These are phyloP conservation scores for Cyanocitta stelleri DNA, from an alignment of 2,113 vertebrate species.

Conservation along the genomic window DNA sequence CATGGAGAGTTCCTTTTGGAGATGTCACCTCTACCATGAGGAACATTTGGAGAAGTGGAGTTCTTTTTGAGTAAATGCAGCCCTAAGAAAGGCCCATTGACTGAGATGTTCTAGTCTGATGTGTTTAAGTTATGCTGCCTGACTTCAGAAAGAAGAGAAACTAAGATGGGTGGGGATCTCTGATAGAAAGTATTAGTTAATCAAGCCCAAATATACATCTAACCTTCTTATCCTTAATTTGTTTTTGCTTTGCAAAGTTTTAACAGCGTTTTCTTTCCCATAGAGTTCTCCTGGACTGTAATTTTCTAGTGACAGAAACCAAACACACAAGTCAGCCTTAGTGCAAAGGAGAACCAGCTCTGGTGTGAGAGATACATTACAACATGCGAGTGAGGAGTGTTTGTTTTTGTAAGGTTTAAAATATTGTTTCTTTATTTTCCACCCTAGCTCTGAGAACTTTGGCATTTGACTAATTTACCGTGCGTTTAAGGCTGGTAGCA, in stretches of 20 bases:
- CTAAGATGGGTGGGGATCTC: neutral
- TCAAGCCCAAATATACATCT: conserved; percentile 15
- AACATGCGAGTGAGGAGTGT: conserved; percentile 50
- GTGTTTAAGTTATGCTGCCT: neutral
- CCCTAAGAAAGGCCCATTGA: conserved; percentile 11
- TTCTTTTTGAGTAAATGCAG: neutral
- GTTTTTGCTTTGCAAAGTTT: conserved; percentile 40
- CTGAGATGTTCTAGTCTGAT: neutral
- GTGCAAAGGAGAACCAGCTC: conserved; percentile 3
- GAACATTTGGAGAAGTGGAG: neutral
- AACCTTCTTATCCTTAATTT: conserved; percentile 27
- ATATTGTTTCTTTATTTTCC: conserved; percentile 73
- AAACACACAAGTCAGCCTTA: conserved; percentile 19
- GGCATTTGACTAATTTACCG: conserved; percentile 76
- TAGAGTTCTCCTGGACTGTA: conserved; percentile 15
- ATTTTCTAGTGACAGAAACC: conserved; percentile 62
- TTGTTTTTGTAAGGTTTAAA: conserved; percentile 72
- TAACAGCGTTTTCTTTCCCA: conserved; percentile 39
- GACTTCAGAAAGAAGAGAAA: conserved; percentile 24
- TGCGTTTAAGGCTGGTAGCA: conserved; percentile 78
- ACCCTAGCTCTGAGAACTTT: conserved; percentile 65
- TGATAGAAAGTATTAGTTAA: conserved; percentile 4
- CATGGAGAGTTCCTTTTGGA: neutral
- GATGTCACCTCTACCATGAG: neutral
- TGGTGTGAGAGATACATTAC: conserved; percentile 7